phyloP scores from a whole-genome alignment of 23 tunicate species.

The Aplidium turbinatum region DNA sequence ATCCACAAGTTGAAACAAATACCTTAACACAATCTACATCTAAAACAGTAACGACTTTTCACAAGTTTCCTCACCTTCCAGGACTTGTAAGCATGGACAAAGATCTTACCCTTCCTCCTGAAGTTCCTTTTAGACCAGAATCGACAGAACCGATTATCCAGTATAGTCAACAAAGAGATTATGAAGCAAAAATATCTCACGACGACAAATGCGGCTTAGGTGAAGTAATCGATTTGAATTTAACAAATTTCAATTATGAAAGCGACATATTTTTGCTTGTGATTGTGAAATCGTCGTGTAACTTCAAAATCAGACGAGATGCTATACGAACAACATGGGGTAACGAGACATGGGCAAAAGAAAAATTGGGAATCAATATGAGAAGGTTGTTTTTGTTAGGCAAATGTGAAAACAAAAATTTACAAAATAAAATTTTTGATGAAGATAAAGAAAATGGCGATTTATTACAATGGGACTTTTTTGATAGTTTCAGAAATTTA shows the following conservation, averaged over 20 bases:
- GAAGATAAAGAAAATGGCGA: constrained; percentile 48
- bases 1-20: too few relatives aligned
- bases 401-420: constrained; percentile 24
- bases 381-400: constrained; percentile 64
- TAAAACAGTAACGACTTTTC: not conserved
- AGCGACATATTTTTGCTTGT: constrained; percentile 58
- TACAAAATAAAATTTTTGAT: constrained; percentile 3
- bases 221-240: not conserved
- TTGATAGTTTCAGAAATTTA: constrained; percentile 72
- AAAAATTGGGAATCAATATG: constrained; percentile 28
- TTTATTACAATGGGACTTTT: constrained; percentile 81
- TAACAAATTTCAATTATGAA: constrained; percentile 43
- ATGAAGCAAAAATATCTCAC: constrained; percentile 33
- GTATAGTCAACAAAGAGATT: constrained; percentile 76
- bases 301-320: constrained; percentile 34
- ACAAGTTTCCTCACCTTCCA: too few relatives aligned
- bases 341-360: constrained; percentile 42
- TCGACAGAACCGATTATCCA: constrained; percentile 47
- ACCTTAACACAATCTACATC: not conserved
- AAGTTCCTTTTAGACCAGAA: constrained; percentile 20
- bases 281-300: constrained; percentile 74
- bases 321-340: constrained; percentile 82
- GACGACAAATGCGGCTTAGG: constrained; percentile 37
- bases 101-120: constrained; percentile 52
- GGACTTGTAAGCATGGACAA: constrained; percentile 70